Base-by-base conservation (phyloP, 2,888 invertebrate species). In the Sminthurides aquaticus region DNA sequence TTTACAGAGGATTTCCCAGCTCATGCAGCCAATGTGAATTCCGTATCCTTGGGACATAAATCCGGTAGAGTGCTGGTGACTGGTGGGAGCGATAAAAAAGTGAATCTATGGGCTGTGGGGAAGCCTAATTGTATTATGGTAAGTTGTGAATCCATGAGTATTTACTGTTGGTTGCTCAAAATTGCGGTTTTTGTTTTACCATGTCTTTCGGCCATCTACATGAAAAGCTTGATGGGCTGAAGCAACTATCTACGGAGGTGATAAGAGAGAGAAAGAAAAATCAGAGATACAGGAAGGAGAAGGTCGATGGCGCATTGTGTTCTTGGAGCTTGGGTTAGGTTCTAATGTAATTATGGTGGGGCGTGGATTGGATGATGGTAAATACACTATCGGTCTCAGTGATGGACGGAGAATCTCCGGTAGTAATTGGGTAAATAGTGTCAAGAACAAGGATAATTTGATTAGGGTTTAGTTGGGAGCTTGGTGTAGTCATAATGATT, bases 61-160 rank as follows among this genome's bases (percentile, higher is more conserved):
- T 91, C 91, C 60, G 91, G 91, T 72, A 85, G 91, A 77, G 92
- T 94, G 61, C 84, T 94, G 79, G 93, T 90, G 49, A 93, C 93
- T 67, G 97, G 97, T 64, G 96, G 97, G 67, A 94, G 95, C 79
- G 97, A 97, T 81, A 91, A 92, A 79, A 95, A 95, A 81, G 95
- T 97, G 61, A 97, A 97, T 80, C 81, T 97, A 73, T 97, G 96
- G 96, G 93, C 95, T 18, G 90, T 96, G 71, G 96, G 95, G 49
- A 90, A 95, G 78, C 88, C 90, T 76, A 91, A 90, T 79, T 95
- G 94, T 81, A 90, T 97, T 77, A 91, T 97, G 94, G 91, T 91
- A 79, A 79, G 82, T 79, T 62, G 49, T 49, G 22, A 18, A 49
- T 48, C 57, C 57, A 24, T 52, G 34, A 49, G 20, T 63, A 52